Evolutionary conservation across 2,113 vertebrate genomes (phyloP), one percentile per base, ranked within the genome.

Genomic region (Synodontis membranacea): DNA sequence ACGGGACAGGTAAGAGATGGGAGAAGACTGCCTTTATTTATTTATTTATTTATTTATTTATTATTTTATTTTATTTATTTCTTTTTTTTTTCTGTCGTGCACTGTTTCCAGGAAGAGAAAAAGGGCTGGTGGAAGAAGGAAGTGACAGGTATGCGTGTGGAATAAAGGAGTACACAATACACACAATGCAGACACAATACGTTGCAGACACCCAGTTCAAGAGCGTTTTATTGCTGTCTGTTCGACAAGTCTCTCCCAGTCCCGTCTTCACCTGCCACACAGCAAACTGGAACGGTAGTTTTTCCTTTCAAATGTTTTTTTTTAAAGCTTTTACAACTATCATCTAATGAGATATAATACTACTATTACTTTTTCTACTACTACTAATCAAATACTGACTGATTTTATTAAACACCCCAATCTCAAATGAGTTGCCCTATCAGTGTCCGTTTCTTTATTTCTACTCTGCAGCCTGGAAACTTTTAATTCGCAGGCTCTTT

Each of bases 1-100:
- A 83, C 58, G 62, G 84, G 86, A 88, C 81, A 79, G 82, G 70
- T 85, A 34, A 64, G 80, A 86, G 81, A 82, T 56, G 34, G 86
- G 46, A 54, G 72, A 79, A 79, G 17, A 34, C 15, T 37, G 76
- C 2, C 11, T 4, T 34, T 7, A 37, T 37, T 17, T 19, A 1
- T 37, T 37, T 21, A 37, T 17, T 68, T 44, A 44, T 44, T n/a
- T n/a, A n/a, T n/a, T n/a, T n/a, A n/a, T n/a, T n/a, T n/a, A n/a
- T 25, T 44, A 4, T 23, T 44, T 72, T 76, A 39, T 70, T 70
- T 70, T 39, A 70, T 39, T 74, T 25, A 31, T n/a, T 31, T 17
- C 31, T 64, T 64, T 64, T 12, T 75, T 28, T 75, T 82, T 64
- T 64, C 50, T 86, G 28, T 76, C 15, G 10, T 19, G 37, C 62